A percentile compares a stretch with the other conserved stretches of the same genome.
These are phyloP conservation scores for Lasius platythorax DNA, from an alignment of 2,888 invertebrate genomes.

Conservation along the genomic window DNA sequence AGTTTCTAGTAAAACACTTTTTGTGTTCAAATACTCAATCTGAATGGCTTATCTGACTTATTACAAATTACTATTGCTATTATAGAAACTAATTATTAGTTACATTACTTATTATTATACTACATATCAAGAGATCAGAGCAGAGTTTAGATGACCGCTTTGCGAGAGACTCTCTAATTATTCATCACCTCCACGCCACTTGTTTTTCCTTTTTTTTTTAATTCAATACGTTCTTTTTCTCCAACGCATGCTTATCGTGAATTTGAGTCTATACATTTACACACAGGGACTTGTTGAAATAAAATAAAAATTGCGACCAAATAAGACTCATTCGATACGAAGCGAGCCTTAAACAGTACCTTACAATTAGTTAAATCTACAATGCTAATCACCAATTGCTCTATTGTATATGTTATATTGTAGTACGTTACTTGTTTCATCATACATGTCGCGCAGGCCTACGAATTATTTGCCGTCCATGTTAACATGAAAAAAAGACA, in stretches of 20 bases:
- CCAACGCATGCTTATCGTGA: constrained; percentile 82
- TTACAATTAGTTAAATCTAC: constrained; percentile 22
- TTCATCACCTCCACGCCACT: constrained; percentile 79
- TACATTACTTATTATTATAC: neutral
- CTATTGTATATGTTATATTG: constrained; percentile 42
- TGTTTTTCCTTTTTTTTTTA: constrained; percentile 64
- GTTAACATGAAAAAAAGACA: constrained; percentile 16
- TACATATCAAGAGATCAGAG: neutral
- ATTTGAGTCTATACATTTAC: constrained; percentile 63
- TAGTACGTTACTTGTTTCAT: constrained; percentile 56
- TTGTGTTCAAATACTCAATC: neutral
- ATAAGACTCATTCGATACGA: constrained; percentile 30
- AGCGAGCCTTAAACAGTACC: constrained; percentile 35
- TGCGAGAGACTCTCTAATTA: constrained; percentile 33
- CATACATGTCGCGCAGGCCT: constrained; percentile 10
- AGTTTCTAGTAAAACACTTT: constrained; percentile 8
- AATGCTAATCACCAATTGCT: constrained; percentile 26
- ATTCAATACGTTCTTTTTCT: constrained; percentile 81
- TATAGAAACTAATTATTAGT: constrained; percentile 19
- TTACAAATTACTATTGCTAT: constrained; percentile 11
- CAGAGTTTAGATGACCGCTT: constrained; percentile 11
- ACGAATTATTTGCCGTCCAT: neutral
- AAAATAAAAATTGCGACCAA: constrained; percentile 5
- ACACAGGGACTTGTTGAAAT: constrained; percentile 30
- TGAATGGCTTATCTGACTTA: neutral